Base-by-base conservation (phyloP, 2,113 vertebrate genomes). In the Pampusana beccarii region DNA sequence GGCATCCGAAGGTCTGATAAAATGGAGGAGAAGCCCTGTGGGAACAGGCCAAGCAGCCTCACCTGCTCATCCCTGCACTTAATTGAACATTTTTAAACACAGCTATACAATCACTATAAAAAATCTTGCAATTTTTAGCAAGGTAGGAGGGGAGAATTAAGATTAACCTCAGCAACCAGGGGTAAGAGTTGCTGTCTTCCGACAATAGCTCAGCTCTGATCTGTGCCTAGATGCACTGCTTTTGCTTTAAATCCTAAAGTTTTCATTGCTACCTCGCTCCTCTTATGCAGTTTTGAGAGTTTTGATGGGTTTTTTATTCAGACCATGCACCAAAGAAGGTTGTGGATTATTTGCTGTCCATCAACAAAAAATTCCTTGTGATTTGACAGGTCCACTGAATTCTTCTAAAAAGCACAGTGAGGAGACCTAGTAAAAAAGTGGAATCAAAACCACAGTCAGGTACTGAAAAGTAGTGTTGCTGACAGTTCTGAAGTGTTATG, bases 1-100 rank as follows among this genome's bases (percentile, higher is more conserved):
- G 82, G 42, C 60, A 66, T 81, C 72, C 80, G 60, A 75, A 66
- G 16, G 25, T 77, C 40, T 73, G 29, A 77, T 38, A 65, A 86
- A 93, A 85, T 65, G 13, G 54, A 72, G 65, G 19, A 31, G 36
- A 90, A 93, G 44, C 38, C 57, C 53, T 74, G 53, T 86, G 81
- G 85, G 93, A 92, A 60, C 81, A 90, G 64, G 71, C 90, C 29
- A 66, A 69, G 79, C 51, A 77, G 58, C 21, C 44, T 75, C 23
- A 36, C 29, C 24, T 73, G 66, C 74, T 94, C 62, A 65, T 83
- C 67, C 2, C 0, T 87, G 78, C 48, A 53, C 61, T 90, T 92
- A 85, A 88, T 72, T 73, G 62, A 86, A 65, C 25, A 65, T 38
- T 85, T 95, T 85, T 82, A 95, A 95, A 69, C 74, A 92, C 66